These are phyloP conservation scores for Esox niger DNA, from an alignment of 2,113 vertebrate species.

Conservation along the genomic window DNA sequence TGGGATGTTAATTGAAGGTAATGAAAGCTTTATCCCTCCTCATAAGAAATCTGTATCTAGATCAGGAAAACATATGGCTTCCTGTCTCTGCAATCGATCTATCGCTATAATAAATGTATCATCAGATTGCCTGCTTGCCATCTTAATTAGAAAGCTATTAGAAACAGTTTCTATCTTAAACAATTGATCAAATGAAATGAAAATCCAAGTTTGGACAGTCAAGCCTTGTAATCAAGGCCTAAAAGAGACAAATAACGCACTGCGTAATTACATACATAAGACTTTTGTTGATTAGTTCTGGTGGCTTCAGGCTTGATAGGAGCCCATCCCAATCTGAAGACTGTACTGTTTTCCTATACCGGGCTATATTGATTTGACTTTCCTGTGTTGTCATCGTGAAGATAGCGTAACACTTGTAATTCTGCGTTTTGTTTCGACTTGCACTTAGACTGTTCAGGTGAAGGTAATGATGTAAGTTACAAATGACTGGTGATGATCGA, in stretches of 20 bases:
- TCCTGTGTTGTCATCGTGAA: background rate
- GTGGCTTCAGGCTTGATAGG: background rate
- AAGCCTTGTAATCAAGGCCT: background rate
- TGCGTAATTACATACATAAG: background rate
- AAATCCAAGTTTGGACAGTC: background rate
- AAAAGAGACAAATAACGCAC: background rate
- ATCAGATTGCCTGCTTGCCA: conserved; percentile 38
- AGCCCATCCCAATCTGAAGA: background rate
- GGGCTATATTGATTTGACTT: background rate
- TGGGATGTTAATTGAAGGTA: conserved; percentile 55
- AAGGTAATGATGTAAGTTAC: background rate
- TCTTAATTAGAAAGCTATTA: conserved; percentile 21
- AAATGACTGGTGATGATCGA: background rate
- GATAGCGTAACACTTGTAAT: too few relatives aligned
- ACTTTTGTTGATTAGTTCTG: background rate
- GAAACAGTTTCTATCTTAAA: background rate
- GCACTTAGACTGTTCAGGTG: background rate
- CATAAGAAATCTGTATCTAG: conserved; percentile 26
- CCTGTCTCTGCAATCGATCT: conserved; percentile 18
- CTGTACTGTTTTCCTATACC: background rate
- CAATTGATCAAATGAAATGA: conserved; percentile 17
- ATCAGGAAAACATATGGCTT: conserved; percentile 27
- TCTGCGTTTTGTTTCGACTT: background rate
- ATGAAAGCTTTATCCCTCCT: conserved; percentile 29
- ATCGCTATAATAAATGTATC: conserved; percentile 23